Percentiles rank a stretch among this genome's conserved stretches.
Conservation (phyloP, 1,140 invertebrate genomes). For the Cydia strobilella region DNA sequence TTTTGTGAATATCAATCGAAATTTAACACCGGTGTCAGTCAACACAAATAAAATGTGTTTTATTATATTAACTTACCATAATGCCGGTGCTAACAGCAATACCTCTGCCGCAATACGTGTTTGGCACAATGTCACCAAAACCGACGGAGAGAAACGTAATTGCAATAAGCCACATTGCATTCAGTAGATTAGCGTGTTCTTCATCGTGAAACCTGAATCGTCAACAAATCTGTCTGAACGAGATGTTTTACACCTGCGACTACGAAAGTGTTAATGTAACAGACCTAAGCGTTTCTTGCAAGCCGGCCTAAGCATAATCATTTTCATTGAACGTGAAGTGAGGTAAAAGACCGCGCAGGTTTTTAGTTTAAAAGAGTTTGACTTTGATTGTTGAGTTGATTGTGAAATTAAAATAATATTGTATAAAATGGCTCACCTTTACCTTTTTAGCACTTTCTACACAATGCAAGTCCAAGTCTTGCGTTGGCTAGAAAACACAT, state of each 20-base stretch:
- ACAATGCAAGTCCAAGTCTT: constrained; percentile 63
- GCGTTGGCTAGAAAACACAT: constrained; percentile 52
- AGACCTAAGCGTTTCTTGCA: constrained; percentile 49
- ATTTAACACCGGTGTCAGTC: constrained; percentile 58
- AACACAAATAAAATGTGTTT: constrained; percentile 65
- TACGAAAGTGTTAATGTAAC: constrained; percentile 3
- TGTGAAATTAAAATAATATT: constrained; percentile 50
- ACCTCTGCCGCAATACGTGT: constrained; percentile 99
- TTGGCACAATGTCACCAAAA: constrained; percentile 99
- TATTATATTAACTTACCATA: constrained; percentile 90
- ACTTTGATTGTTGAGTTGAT: constrained; percentile 74
- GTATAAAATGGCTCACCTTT: constrained; percentile 80
- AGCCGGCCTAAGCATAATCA: constrained; percentile 44
- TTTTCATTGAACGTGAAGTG: constrained; percentile 46
- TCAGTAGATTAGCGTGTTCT: constrained; percentile 98
- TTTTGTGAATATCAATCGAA: constrained; percentile 25
- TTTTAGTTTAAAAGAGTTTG: constrained; percentile 72
- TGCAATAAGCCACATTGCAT: constrained; percentile 99
- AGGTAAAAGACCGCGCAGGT: constrained; percentile 43
- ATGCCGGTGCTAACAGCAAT: constrained; percentile 99
- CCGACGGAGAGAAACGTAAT: constrained; percentile 99
- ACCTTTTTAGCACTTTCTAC: constrained; percentile 61
- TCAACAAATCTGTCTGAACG: constrained; percentile 73
- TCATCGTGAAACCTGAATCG: constrained; percentile 94
- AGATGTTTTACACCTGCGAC: background rate